Evolutionary conservation across 2,888 invertebrate species (phyloP).

Genomic region (Erannis defoliaria): DNA sequence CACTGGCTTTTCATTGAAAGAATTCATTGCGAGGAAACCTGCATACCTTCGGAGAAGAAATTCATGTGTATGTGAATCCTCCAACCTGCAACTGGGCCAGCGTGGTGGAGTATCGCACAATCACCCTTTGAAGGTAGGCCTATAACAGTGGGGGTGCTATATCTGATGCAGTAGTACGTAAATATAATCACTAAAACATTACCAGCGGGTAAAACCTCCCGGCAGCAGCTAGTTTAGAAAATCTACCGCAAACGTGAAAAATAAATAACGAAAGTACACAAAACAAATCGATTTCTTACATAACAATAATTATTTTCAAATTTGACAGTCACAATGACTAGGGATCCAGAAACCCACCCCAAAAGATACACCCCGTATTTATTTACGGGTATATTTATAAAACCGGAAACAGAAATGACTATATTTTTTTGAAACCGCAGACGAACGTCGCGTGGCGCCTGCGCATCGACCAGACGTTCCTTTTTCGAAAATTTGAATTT

Average conservation of each 20-base stretch:
- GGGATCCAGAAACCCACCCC: constrained; percentile 48
- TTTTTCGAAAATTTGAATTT: constrained; percentile 60
- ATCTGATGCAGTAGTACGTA: too few relatives aligned
- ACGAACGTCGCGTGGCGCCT: constrained; percentile 58
- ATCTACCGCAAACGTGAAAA: constrained; percentile 18
- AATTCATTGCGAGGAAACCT: too few relatives aligned
- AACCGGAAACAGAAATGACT: constrained; percentile 63
- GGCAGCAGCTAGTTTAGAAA: neutral
- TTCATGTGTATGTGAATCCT: too few relatives aligned
- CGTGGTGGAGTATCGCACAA: too few relatives aligned
- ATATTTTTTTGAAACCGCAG: constrained; percentile 60
- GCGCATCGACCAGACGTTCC: constrained; percentile 48
- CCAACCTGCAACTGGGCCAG: too few relatives aligned
- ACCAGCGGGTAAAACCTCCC: too few relatives aligned
- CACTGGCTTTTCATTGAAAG: too few relatives aligned
- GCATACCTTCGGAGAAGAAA: too few relatives aligned
- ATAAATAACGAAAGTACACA: constrained; percentile 40
- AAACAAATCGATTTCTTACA: constrained; percentile 48
- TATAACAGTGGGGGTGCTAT: too few relatives aligned
- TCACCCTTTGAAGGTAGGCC: too few relatives aligned
- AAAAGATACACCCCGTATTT: constrained; percentile 50
- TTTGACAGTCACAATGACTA: constrained; percentile 41
- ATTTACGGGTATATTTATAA: constrained; percentile 38
- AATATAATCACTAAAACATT: too few relatives aligned
- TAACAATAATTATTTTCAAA: constrained; percentile 47